These are phyloP conservation scores for Oscheius myriophilus DNA, from an alignment of 2,888 invertebrate genomes.

Conservation along the genomic window DNA sequence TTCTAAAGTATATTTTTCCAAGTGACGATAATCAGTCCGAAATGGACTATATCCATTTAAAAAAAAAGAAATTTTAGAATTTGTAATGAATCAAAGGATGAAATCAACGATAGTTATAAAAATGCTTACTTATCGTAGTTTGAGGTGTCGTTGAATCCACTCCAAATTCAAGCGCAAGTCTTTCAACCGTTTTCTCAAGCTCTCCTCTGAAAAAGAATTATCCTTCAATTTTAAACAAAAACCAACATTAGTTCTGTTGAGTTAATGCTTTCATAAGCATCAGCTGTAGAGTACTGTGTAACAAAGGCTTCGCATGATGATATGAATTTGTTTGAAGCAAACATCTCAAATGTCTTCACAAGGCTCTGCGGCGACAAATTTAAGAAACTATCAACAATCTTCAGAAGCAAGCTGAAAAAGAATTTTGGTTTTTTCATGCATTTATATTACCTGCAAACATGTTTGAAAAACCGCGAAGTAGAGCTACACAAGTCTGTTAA, in stretches of 20 bases:
- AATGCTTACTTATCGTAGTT: too few species aligned
- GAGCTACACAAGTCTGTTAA: too few species aligned
- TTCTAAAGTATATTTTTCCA: too few species aligned
- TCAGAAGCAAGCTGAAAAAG: background rate
- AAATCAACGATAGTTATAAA: too few species aligned
- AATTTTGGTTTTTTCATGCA: background rate
- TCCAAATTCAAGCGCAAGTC: conserved; percentile 15
- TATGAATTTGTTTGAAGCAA: conserved; percentile 1
- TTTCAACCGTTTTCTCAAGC: background rate
- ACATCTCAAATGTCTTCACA: background rate
- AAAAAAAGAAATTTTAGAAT: too few species aligned
- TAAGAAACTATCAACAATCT: background rate
- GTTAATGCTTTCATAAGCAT: background rate
- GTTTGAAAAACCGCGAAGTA: too few species aligned
- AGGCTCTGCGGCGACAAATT: too few species aligned
- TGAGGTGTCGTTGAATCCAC: conserved; percentile 6
- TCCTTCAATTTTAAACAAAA: background rate
- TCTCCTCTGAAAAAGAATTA: conserved; percentile 12
- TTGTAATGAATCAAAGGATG: too few species aligned
- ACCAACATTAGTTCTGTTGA: background rate
- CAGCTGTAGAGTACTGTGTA: conserved; percentile 2
- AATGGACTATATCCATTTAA: too few species aligned
- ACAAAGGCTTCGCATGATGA: conserved; percentile 13
- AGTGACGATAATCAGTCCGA: too few species aligned
- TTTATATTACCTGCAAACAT: background rate